Percentiles rank a stretch among this genome's conserved stretches.
Conservation (phyloP, 2,113 vertebrate genomes). For the Abramis brama region DNA sequence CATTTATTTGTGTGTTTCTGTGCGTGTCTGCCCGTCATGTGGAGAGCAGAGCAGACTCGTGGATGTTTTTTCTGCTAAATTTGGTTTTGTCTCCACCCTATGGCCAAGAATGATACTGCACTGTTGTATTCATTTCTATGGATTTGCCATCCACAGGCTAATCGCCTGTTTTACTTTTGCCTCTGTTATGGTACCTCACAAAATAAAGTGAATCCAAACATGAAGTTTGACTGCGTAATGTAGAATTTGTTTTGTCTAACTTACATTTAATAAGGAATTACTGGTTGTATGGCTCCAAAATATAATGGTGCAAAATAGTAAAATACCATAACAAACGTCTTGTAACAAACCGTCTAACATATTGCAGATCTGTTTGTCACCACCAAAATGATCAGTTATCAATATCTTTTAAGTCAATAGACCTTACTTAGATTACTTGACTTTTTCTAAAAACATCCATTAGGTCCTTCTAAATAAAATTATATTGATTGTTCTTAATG, state of each 20-base stretch:
- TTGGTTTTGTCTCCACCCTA: conserved; percentile 14
- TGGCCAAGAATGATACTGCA: background rate
- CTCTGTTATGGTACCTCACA: background rate
- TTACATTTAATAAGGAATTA: background rate
- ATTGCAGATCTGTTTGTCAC: background rate
- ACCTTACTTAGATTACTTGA: background rate
- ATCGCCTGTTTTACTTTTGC: background rate
- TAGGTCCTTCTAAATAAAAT: background rate
- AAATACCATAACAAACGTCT: background rate
- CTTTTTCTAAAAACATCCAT: background rate
- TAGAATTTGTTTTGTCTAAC: background rate
- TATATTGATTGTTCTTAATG: background rate
- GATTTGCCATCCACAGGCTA: background rate
- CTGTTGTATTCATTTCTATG: background rate
- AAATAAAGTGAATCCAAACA: background rate
- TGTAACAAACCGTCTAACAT: background rate
- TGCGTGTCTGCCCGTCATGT: background rate
- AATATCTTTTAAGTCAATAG: background rate
- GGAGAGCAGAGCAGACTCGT: background rate
- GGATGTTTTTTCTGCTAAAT: background rate
- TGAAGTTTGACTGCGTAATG: background rate
- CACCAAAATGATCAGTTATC: background rate
- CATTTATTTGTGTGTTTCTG: background rate
- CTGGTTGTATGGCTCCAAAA: background rate
- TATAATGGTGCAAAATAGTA: background rate